phyloP scores from a whole-genome alignment of 1,140 invertebrate genomes.

The Maconellicoccus hirsutus region DNA sequence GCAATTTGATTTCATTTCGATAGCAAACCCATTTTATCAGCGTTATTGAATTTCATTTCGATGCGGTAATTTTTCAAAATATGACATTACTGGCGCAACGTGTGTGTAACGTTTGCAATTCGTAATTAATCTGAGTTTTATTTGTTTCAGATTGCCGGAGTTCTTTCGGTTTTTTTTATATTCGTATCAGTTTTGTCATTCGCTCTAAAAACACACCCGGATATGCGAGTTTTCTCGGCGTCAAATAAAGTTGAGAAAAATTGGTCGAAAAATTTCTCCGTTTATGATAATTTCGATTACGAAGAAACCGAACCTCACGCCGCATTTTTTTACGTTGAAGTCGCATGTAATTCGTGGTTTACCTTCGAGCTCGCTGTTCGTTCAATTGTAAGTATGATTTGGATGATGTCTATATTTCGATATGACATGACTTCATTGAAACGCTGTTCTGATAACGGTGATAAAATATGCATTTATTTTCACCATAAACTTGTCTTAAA shows the following conservation, averaged over 20 bases:
- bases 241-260: constrained; percentile 74
- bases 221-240: constrained; percentile 84
- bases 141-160: constrained; percentile 76
- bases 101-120: no score
- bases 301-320: constrained; percentile 88
- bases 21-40: not conserved
- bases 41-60: not conserved
- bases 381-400: constrained; percentile 49
- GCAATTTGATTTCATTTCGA: not conserved
- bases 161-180: constrained; percentile 96
- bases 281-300: not conserved
- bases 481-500: not conserved
- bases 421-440: no score
- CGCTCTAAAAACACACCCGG: constrained; percentile 96
- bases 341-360: constrained; percentile 99
- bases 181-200: constrained; percentile 97
- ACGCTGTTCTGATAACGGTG: no score
- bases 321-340: constrained; percentile 98
- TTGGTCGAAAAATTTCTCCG: constrained; percentile 62
- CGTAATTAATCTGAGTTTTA: constrained; percentile 27
- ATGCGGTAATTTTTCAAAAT: no score
- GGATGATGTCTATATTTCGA: no score
- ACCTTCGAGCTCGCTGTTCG: constrained; percentile 92
- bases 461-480: no score
- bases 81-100: no score